phyloP scores from a whole-genome alignment of 1,140 invertebrate genomes.

The Idris sp. region DNA sequence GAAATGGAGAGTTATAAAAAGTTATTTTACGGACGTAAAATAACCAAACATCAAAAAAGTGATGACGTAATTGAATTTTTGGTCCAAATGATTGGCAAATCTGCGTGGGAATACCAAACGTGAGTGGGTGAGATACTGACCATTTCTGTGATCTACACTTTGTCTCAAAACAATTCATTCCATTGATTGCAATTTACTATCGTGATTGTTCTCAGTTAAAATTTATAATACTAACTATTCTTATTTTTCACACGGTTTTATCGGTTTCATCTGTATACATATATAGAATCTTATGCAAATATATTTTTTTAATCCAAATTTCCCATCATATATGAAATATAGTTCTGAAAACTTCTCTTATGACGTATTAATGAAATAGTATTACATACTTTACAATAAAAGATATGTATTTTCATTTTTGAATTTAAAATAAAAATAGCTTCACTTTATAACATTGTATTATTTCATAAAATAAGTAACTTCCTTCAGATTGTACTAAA shows the following conservation, averaged over 20 bases:
- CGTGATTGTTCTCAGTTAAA: constrained; percentile 24
- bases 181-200: constrained; percentile 41
- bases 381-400: no score
- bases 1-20: constrained; percentile 10
- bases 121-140: constrained; percentile 30
- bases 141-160: constrained; percentile 42
- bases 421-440: no score
- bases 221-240: constrained; percentile 5
- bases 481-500: no score
- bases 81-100: constrained; percentile 11
- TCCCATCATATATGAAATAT: no score
- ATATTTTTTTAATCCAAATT: no score
- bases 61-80: constrained; percentile 42
- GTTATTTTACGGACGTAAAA: constrained; percentile 13
- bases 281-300: no score
- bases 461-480: no score
- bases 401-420: no score
- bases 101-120: constrained; percentile 29
- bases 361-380: no score
- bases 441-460: no score
- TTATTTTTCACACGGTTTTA: constrained; percentile 1
- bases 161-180: constrained; percentile 42
- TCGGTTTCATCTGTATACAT: no score
- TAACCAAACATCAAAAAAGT: neutral
- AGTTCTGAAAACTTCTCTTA: no score